Evolutionary conservation across 2,888 invertebrate genomes (phyloP).

Genomic region (Drosophila koepferae): DNA sequence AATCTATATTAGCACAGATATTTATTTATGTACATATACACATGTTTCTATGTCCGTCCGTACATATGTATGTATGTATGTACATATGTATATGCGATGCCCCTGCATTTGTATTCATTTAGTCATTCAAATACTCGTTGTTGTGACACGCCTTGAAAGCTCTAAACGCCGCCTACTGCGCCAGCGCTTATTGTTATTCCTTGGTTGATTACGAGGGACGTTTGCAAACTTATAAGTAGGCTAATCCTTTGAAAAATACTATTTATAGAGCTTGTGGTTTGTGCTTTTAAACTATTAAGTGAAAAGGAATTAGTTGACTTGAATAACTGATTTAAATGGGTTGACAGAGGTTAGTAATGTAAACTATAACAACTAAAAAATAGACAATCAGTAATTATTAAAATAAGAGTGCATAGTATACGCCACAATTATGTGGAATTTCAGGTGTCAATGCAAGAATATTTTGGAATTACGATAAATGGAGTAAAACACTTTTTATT

Average conservation of each 20-base stretch:
- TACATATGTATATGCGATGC: slow-evolving; percentile 17
- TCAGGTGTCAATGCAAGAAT: not conserved
- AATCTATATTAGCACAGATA: slow-evolving; percentile 5
- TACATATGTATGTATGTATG: not conserved
- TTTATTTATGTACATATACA: slow-evolving; percentile 8
- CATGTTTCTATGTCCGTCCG: slow-evolving; percentile 18
- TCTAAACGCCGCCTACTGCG: slow-evolving; percentile 33
- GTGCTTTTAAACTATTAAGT: too few relatives aligned
- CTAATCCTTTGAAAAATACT: not conserved
- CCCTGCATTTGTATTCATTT: slow-evolving; percentile 16
- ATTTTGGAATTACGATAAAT: not conserved
- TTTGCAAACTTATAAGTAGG: not conserved
- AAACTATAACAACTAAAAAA: not conserved
- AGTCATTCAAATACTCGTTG: slow-evolving; percentile 44
- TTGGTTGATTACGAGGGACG: slow-evolving; percentile 29
- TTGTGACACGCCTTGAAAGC: slow-evolving; percentile 46
- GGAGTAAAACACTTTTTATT: not conserved
- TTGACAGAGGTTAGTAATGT: not conserved
- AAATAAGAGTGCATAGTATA: not conserved
- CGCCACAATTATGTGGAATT: not conserved
- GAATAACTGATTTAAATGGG: not conserved
- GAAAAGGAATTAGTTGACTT: not conserved
- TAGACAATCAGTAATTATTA: not conserved
- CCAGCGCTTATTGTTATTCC: slow-evolving; percentile 22
- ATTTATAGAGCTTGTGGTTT: not conserved